Conservation (phyloP, 2,888 invertebrate species). For the Polydrusus cervinus region DNA sequence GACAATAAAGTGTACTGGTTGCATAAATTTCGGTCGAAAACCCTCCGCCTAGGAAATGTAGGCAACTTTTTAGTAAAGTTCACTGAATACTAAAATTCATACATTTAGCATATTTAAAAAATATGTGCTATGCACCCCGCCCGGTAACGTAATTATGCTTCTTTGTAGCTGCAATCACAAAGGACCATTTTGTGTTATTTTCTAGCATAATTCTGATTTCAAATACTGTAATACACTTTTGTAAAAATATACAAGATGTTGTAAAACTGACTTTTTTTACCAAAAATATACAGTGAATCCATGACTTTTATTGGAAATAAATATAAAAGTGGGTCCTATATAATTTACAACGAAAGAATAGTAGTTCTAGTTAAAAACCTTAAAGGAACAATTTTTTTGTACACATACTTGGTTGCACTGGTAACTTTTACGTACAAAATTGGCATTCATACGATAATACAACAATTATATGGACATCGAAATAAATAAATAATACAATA, state of each 20-base stretch:
- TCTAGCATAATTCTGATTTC: too few species aligned
- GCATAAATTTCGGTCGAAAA: too few species aligned
- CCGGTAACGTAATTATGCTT: too few species aligned
- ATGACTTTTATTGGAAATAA: slow-evolving; percentile 59
- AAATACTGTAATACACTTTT: slow-evolving; percentile 17
- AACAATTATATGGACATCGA: slow-evolving; percentile 58
- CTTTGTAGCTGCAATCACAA: too few species aligned
- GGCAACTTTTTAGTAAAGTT: too few species aligned
- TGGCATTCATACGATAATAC: slow-evolving; percentile 65
- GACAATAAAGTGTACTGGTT: too few species aligned
- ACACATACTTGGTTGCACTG: slow-evolving; percentile 71
- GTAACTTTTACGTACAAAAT: slow-evolving; percentile 70
- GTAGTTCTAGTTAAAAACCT: slow-evolving; percentile 53
- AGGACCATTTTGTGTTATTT: too few species aligned
- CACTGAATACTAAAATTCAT: too few species aligned
- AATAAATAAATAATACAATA: slow-evolving; percentile 50
- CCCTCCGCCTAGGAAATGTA: too few species aligned
- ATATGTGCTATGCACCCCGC: too few species aligned
- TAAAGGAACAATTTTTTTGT: slow-evolving; percentile 69
- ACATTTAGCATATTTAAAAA: too few species aligned
- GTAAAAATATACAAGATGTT: slow-evolving; percentile 40
- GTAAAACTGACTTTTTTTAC: slow-evolving; percentile 45
- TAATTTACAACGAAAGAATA: slow-evolving; percentile 49
- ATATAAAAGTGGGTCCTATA: slow-evolving; percentile 59
- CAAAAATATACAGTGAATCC: slow-evolving; percentile 50